These are phyloP conservation scores for Upupa epops DNA, from an alignment of 2,113 vertebrate species.

Conservation along the genomic window DNA sequence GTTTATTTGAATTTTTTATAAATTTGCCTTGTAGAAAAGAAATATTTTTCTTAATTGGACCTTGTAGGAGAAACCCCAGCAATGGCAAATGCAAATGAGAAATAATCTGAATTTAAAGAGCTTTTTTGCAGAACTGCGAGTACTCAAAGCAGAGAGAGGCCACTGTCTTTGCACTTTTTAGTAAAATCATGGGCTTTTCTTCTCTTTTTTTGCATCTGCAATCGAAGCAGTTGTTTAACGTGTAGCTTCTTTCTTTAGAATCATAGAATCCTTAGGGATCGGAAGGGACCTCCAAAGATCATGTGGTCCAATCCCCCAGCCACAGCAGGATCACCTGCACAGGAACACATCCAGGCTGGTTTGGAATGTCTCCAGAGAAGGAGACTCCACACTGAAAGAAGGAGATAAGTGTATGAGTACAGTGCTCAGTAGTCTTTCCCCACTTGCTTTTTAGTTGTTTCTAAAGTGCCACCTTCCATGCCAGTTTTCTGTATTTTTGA, in stretches of 20 bases:
- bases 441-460: constrained; percentile 35
- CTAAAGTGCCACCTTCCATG: background rate
- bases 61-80: constrained; percentile 46
- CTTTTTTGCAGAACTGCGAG: background rate
- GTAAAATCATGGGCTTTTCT: constrained; percentile 2
- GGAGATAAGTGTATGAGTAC: constrained; percentile 23
- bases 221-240: background rate
- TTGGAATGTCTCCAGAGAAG: no score
- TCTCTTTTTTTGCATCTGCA: background rate
- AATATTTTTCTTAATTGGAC: constrained; percentile 66
- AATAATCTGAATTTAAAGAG: constrained; percentile 59
- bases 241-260: no score
- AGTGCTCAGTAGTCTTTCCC: background rate
- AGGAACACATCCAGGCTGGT: no score
- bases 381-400: constrained; percentile 18
- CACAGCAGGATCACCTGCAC: no score
- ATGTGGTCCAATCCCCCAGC: no score
- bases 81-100: constrained; percentile 56
- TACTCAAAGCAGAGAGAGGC: background rate
- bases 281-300: no score
- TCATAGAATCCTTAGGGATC: no score
- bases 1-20: constrained; percentile 72
- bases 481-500: constrained; percentile 23
- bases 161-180: constrained; percentile 6
- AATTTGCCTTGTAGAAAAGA: constrained; percentile 64